Conservation (phyloP, 1,140 invertebrate genomes). For the Zaprionus camerounensis region DNA sequence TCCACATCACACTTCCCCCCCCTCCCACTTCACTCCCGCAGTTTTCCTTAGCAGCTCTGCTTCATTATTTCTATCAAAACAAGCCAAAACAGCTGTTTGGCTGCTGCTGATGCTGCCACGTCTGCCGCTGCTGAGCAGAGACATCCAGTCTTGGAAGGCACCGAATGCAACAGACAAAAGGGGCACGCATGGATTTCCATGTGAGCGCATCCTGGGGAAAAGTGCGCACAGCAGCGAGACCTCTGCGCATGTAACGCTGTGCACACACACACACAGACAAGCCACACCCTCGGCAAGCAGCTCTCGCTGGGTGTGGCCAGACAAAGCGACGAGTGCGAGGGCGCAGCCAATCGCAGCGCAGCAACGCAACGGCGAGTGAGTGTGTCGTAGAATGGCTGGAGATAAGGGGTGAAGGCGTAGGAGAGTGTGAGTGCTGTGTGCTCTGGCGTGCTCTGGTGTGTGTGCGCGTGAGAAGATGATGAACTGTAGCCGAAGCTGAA, state of each 20-base stretch:
- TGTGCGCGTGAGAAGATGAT: constrained; percentile 54
- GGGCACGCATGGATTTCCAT: constrained; percentile 38
- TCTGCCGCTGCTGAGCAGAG: constrained; percentile 8
- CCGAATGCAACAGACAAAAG: constrained; percentile 59
- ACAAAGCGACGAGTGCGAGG: constrained; percentile 55
- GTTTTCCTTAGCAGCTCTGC: constrained; percentile 14
- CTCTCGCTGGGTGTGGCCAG: constrained; percentile 49
- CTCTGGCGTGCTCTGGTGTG: constrained; percentile 5
- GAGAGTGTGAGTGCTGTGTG: constrained; percentile 1
- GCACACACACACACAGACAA: background rate
- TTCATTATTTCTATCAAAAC: constrained; percentile 40
- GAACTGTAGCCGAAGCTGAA: constrained; percentile 12
- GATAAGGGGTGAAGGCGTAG: constrained; percentile 50
- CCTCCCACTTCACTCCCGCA: background rate
- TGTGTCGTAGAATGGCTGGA: constrained; percentile 63
- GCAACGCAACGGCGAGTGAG: constrained; percentile 46
- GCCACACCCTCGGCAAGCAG: constrained; percentile 47
- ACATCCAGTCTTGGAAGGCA: constrained; percentile 36
- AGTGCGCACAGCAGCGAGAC: constrained; percentile 40
- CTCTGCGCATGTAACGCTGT: constrained; percentile 60
- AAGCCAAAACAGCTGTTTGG: constrained; percentile 63
- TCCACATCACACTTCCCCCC: background rate
- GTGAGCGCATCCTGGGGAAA: constrained; percentile 59
- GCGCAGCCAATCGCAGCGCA: constrained; percentile 51
- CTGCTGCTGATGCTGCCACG: constrained; percentile 25